phyloP scores from a whole-genome alignment of 2,888 invertebrate species.

The Crioceris asparagi region DNA sequence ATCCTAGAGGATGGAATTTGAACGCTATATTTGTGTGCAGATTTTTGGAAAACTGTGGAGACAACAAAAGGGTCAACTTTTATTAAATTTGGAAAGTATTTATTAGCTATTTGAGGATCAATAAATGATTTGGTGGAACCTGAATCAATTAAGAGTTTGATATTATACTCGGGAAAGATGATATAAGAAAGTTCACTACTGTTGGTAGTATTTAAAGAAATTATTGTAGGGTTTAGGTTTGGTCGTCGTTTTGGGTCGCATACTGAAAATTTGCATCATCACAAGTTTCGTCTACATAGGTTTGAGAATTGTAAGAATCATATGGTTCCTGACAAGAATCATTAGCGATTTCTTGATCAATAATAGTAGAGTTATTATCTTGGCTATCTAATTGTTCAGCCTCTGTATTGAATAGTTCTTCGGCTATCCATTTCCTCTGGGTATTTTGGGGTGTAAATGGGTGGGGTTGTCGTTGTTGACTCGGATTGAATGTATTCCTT shows the following conservation, averaged over 20 bases:
- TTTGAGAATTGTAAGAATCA: background rate
- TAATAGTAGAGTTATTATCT: background rate
- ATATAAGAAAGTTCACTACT: slow-evolving; percentile 10
- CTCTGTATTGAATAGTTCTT: background rate
- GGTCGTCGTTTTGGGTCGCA: background rate
- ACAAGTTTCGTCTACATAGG: background rate
- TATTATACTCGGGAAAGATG: slow-evolving; percentile 13
- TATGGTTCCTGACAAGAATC: too few species aligned
- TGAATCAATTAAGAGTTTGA: slow-evolving; percentile 12
- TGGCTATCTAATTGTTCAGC: background rate
- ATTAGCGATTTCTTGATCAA: background rate
- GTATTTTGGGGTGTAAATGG: background rate
- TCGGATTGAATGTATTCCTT: slow-evolving; percentile 1
- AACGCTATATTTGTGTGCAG: background rate
- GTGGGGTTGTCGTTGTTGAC: background rate
- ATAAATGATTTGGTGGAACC: slow-evolving; percentile 13
- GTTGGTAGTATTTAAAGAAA: background rate
- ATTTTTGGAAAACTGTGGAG: slow-evolving; percentile 2
- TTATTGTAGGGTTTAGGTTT: background rate
- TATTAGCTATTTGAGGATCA: slow-evolving; percentile 10
- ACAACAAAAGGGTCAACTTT: slow-evolving; percentile 9
- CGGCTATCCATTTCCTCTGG: too few species aligned
- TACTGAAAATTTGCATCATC: slow-evolving; percentile 2
- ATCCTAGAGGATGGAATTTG: too few species aligned
- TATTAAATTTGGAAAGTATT: slow-evolving; percentile 9